These are phyloP conservation scores for Ictalurus punctatus DNA, from an alignment of 2,113 vertebrate species.

Conservation along the genomic window DNA sequence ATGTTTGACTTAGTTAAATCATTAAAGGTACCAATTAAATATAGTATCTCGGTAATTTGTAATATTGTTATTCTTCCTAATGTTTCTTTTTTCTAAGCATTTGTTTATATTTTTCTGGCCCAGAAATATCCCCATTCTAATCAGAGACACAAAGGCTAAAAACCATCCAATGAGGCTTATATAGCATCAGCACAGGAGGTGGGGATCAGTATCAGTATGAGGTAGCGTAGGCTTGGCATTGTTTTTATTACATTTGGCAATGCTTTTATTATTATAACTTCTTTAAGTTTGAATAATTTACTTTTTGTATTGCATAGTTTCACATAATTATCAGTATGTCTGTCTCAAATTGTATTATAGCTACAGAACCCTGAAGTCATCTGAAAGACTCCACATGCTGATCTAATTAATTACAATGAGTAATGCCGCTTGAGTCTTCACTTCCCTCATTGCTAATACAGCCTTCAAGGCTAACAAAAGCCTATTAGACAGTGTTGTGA, in stretches of 20 bases:
- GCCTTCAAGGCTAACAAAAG: conserved; percentile 9
- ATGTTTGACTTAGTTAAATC: neutral
- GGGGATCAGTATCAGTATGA: neutral
- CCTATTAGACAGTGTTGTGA: conserved; percentile 10
- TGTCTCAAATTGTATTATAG: neutral
- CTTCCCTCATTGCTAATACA: conserved; percentile 20
- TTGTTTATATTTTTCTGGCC: neutral
- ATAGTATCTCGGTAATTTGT: neutral
- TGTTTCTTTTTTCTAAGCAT: neutral
- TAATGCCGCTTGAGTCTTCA: conserved; percentile 6
- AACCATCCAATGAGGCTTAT: neutral
- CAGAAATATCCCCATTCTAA: neutral
- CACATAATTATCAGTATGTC: neutral
- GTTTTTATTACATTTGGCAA: too few species aligned
- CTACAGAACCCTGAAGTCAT: neutral
- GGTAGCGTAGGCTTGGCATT: neutral
- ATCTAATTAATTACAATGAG: conserved; percentile 25
- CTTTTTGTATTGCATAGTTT: neutral
- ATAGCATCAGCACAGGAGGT: neutral
- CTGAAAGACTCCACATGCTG: neutral
- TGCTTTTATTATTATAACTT: neutral
- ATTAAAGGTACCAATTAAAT: neutral
- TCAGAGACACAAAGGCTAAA: neutral
- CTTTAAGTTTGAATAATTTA: neutral
- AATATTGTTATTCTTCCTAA: neutral